These are phyloP conservation scores for Dromococcyx pavoninus DNA, from an alignment of 2,797 vertebrate species.

Conservation along the genomic window DNA sequence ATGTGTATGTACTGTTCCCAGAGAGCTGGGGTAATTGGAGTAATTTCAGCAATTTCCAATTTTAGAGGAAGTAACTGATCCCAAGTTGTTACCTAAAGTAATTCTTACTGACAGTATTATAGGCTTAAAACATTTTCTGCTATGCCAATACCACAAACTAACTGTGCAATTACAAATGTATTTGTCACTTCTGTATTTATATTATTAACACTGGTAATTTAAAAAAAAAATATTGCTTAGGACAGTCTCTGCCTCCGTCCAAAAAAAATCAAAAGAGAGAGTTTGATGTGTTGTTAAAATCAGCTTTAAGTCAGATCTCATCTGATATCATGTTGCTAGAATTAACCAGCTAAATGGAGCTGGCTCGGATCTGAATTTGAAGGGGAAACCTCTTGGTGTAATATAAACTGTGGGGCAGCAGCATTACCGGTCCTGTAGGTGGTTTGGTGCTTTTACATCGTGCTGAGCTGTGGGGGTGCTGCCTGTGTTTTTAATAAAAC, in stretches of 20 bases:
- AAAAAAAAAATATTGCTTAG: background rate
- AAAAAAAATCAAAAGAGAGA: background rate
- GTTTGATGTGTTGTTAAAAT: background rate
- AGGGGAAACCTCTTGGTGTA: background rate
- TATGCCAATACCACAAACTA: background rate
- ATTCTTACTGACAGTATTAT: slow-evolving; percentile 5
- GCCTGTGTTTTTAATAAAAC: background rate
- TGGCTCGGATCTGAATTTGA: background rate
- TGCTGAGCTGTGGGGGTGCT: background rate
- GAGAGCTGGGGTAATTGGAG: background rate
- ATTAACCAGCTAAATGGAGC: background rate
- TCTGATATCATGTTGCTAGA: background rate
- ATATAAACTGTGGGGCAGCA: background rate
- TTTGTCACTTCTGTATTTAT: slow-evolving; percentile 17
- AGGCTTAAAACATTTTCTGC: background rate
- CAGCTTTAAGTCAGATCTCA: background rate
- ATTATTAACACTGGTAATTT: background rate
- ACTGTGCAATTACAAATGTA: background rate
- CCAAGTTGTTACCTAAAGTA: slow-evolving; percentile 17
- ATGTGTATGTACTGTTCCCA: background rate
- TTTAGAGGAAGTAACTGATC: slow-evolving; percentile 24
- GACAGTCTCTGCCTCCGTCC: background rate
- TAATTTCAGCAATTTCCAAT: slow-evolving; percentile 19
- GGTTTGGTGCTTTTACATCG: background rate
- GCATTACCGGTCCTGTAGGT: background rate